phyloP scores from a whole-genome alignment of 2,113 vertebrate species.

The Bujurquina vittata region DNA sequence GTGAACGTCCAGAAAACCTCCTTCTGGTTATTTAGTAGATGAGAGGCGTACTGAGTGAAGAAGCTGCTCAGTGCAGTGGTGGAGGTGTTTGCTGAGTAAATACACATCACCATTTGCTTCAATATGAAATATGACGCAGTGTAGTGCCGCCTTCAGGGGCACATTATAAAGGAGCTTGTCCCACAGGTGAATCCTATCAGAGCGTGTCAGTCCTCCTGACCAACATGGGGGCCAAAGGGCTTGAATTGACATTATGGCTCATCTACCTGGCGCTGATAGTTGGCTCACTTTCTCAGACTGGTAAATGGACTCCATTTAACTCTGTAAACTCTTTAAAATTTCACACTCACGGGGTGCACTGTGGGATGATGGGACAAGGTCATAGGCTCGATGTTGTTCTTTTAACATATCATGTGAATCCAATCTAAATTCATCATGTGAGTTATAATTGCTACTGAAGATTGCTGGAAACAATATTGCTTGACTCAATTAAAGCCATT shows the following conservation, averaged over 20 bases:
- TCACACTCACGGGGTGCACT: background rate
- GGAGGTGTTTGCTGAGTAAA: constrained; percentile 24
- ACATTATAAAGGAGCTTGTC: constrained; percentile 48
- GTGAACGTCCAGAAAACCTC: no score
- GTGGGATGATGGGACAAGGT: background rate
- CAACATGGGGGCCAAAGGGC: constrained; percentile 48
- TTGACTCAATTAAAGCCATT: background rate
- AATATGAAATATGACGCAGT: background rate
- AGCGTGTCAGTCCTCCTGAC: constrained; percentile 17
- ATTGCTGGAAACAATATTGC: rapidly evolving
- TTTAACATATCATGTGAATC: background rate
- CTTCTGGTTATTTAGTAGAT: no score
- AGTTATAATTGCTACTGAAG: background rate
- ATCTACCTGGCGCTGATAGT: constrained; percentile 38
- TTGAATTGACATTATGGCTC: constrained; percentile 17
- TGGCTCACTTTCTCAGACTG: constrained; percentile 21
- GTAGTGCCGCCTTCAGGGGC: constrained; percentile 45
- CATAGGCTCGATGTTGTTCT: background rate
- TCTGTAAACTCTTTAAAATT: background rate
- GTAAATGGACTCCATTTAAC: constrained; percentile 31
- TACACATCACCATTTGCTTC: background rate
- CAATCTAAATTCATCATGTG: background rate
- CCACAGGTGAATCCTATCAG: constrained; percentile 21
- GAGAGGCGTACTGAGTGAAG: background rate
- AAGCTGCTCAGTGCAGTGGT: background rate